Percentiles rank a stretch among this genome's conserved stretches.
Evolutionary conservation across 2,888 invertebrate genomes (phyloP).

Genomic region (Plemyria rubiginata): DNA sequence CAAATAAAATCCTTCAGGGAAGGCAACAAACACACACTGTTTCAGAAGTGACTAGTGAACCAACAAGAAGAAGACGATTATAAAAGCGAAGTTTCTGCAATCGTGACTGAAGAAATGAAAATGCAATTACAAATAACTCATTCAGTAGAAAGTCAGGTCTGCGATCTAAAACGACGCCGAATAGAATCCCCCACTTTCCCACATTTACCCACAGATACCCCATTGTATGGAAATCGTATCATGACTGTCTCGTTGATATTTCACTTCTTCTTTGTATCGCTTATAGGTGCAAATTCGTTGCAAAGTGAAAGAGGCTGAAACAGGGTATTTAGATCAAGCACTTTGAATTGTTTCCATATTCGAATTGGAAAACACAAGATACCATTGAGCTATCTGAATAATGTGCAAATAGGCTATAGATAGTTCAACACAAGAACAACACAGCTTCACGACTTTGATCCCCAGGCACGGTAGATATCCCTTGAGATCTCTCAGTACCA

Average conservation of each 20-base stretch:
- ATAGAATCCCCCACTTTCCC: slow-evolving; percentile 44
- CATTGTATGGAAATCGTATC: slow-evolving; percentile 56
- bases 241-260: slow-evolving; percentile 40
- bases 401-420: neutral
- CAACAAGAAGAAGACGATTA: neutral
- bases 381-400: neutral
- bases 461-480: too few relatives aligned
- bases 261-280: slow-evolving; percentile 35
- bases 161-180: slow-evolving; percentile 31
- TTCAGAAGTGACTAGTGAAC: too few relatives aligned
- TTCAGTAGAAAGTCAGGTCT: slow-evolving; percentile 37
- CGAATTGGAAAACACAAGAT: slow-evolving; percentile 1
- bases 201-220: slow-evolving; percentile 49
- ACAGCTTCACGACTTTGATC: too few relatives aligned
- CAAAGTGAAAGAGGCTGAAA: slow-evolving; percentile 25
- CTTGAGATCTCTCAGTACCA: too few relatives aligned
- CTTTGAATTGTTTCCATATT: slow-evolving; percentile 5
- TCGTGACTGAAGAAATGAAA: slow-evolving; percentile 30
- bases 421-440: too few relatives aligned
- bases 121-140: slow-evolving; percentile 32
- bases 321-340: slow-evolving; percentile 17
- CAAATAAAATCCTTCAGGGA: too few relatives aligned
- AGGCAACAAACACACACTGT: too few relatives aligned
- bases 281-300: slow-evolving; percentile 29
- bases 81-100: slow-evolving; percentile 1